Evolutionary conservation across 2,888 invertebrate species (phyloP).

Genomic region (Papilio demoleus): DNA sequence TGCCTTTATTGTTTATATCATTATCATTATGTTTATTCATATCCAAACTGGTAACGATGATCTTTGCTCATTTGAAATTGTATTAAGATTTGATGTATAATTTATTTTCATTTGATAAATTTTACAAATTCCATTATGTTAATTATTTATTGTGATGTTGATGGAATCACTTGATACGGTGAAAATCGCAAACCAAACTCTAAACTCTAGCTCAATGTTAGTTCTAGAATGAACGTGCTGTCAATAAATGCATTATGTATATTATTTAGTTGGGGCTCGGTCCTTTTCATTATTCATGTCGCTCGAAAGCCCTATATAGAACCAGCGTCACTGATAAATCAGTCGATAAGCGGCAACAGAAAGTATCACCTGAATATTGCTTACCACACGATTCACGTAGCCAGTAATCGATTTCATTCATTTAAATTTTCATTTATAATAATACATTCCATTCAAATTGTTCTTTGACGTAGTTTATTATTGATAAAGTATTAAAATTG

Average conservation of each 20-base stretch:
- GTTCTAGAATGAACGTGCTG: not conserved
- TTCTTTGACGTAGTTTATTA: conserved; percentile 32
- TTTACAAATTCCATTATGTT: not conserved
- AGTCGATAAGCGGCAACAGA: conserved; percentile 42
- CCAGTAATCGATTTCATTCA: conserved; percentile 7
- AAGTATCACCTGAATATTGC: conserved; percentile 37
- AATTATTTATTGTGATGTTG: not conserved
- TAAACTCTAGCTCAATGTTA: not conserved
- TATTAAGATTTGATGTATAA: not conserved
- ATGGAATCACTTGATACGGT: conserved; percentile 8
- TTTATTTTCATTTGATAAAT: not conserved
- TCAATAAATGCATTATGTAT: not conserved
- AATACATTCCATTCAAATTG: conserved; percentile 23
- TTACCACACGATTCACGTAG: not conserved
- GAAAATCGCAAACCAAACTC: conserved; percentile 23
- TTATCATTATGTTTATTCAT: too few relatives aligned
- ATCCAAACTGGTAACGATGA: not conserved
- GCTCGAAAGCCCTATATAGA: conserved; percentile 35
- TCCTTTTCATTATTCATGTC: conserved; percentile 36
- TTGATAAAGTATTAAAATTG: conserved; percentile 30
- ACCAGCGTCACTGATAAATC: conserved; percentile 44
- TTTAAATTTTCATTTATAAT: not conserved
- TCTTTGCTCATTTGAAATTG: not conserved
- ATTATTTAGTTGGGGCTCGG: not conserved
- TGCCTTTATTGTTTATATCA: conserved; percentile 40